A percentile compares a stretch with the other conserved stretches of the same genome.
Conservation (phyloP, 2,888 invertebrate species). For the Caenorhabditis sp. region DNA sequence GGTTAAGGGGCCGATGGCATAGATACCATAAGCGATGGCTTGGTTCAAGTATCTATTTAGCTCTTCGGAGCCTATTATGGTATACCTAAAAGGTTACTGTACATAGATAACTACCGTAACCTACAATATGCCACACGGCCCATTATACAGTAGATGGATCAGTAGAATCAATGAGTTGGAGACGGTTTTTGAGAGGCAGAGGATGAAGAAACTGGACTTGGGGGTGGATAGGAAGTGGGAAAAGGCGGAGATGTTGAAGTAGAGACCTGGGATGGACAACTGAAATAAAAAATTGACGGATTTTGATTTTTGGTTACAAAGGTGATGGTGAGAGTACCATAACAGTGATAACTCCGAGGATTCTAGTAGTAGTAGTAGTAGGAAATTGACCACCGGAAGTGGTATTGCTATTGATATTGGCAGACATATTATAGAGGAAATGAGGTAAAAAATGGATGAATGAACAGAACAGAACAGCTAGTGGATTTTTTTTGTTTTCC, state of each 20-base stretch:
- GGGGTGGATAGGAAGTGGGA: background rate
- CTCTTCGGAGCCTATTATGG: background rate
- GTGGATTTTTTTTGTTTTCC: too few species aligned
- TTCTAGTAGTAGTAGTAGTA: too few species aligned
- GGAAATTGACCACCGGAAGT: too few species aligned
- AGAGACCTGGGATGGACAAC: background rate
- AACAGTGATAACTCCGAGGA: background rate
- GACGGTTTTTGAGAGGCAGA: constrained; percentile 29
- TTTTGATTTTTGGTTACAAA: too few species aligned
- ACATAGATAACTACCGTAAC: too few species aligned
- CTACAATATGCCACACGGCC: background rate
- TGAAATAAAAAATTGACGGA: background rate
- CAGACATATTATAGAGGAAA: too few species aligned
- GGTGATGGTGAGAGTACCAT: background rate
- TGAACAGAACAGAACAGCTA: too few species aligned
- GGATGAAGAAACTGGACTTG: constrained; percentile 20
- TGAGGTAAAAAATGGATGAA: too few species aligned
- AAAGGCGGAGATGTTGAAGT: background rate
- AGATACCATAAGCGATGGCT: background rate
- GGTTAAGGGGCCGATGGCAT: background rate
- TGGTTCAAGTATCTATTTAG: background rate
- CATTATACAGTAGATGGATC: background rate
- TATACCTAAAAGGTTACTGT: too few species aligned
- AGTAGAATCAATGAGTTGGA: constrained; percentile 26
- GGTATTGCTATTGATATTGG: too few species aligned